phyloP scores from a whole-genome alignment of 35 echinoderm and acorn worm genomes.

The Stichopus chloronotus region DNA sequence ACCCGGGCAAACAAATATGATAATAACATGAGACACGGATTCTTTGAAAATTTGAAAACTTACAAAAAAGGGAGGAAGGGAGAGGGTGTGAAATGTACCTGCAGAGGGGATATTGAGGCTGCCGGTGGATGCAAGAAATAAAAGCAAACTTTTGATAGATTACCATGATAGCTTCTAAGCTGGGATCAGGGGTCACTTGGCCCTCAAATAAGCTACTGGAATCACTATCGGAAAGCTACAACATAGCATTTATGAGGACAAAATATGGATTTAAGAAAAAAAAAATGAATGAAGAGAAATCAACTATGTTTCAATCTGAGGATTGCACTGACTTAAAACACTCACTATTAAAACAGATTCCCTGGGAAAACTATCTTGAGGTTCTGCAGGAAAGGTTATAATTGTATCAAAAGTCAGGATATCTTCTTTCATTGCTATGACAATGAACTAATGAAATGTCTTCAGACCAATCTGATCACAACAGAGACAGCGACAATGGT shows the following conservation, averaged over 20 bases:
- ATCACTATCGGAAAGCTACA: background rate
- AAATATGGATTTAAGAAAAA: background rate
- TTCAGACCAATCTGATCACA: too few relatives aligned
- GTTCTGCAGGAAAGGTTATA: too few relatives aligned
- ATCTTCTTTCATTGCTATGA: too few relatives aligned
- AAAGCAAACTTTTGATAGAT: background rate
- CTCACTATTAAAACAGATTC: too few relatives aligned
- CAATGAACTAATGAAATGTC: too few relatives aligned
- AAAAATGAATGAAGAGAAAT: background rate
- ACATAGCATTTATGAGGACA: background rate
- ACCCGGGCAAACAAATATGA: background rate
- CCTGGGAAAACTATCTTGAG: too few relatives aligned
- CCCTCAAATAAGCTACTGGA: background rate
- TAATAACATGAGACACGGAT: background rate
- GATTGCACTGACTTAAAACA: too few relatives aligned
- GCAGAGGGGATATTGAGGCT: background rate
- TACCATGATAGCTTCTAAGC: background rate
- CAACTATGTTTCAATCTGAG: too few relatives aligned
- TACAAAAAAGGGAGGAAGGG: background rate
- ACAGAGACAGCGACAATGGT: too few relatives aligned
- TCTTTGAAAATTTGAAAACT: background rate
- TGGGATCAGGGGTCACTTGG: background rate
- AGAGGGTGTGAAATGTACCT: background rate
- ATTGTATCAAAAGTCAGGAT: too few relatives aligned
- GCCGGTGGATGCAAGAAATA: background rate